Conservation (phyloP, 1,140 invertebrate genomes). For the Drosophila ficusphila region DNA sequence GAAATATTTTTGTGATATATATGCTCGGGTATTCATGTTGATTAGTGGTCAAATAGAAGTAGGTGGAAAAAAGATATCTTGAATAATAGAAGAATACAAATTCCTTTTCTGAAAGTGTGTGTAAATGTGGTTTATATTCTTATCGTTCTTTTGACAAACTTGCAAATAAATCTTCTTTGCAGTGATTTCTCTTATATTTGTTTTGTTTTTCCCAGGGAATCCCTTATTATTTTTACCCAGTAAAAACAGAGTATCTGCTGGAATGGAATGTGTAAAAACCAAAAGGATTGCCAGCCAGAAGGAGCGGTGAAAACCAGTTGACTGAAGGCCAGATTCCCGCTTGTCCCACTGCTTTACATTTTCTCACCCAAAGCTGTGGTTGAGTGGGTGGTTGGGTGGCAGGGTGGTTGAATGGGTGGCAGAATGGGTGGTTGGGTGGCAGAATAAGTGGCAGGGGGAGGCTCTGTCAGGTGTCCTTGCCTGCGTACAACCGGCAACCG, state of each 20-base stretch:
- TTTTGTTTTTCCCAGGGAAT: not conserved
- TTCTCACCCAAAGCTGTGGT: constrained; percentile 23
- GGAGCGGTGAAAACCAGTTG: constrained; percentile 20
- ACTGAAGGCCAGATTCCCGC: constrained; percentile 13
- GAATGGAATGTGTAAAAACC: not conserved
- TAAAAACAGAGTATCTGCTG: not conserved
- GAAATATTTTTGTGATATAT: not conserved
- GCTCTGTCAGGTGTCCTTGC: constrained; percentile 31
- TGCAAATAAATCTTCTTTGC: too few species aligned
- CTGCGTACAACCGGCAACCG: constrained; percentile 19
- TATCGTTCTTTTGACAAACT: too few species aligned
- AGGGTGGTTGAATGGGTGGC: constrained; percentile 20
- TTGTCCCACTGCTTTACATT: constrained; percentile 14
- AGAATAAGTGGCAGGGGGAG: not conserved
- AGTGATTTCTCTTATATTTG: not conserved
- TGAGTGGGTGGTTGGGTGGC: constrained; percentile 21
- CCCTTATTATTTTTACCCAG: too few species aligned
- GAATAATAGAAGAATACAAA: too few species aligned
- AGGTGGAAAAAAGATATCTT: too few species aligned
- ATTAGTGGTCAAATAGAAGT: too few species aligned
- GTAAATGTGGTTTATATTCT: too few species aligned
- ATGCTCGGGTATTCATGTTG: too few species aligned
- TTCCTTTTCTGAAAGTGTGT: too few species aligned
- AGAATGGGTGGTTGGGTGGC: constrained; percentile 4
- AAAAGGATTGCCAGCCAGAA: not conserved